Percentiles rank a stretch among this genome's conserved stretches.
Conservation (phyloP, 2,113 vertebrate genomes). For the Pangasianodon gigas region DNA sequence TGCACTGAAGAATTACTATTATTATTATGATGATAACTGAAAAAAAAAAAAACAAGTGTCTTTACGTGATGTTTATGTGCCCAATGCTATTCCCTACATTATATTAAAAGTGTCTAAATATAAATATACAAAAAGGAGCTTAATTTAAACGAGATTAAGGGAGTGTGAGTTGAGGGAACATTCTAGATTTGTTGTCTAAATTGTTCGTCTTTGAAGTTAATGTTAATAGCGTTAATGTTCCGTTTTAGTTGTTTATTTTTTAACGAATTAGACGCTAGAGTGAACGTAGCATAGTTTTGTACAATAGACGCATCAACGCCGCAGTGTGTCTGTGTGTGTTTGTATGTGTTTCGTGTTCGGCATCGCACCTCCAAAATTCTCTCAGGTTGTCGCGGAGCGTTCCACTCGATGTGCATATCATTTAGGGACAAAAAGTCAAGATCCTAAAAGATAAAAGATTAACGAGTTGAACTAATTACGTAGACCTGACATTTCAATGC, state of each 20-base stretch:
- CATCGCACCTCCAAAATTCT: conserved; percentile 64
- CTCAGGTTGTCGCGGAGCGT: conserved; percentile 71
- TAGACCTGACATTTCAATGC: conserved; percentile 31
- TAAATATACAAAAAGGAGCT: conserved; percentile 38
- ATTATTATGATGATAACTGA: conserved; percentile 56
- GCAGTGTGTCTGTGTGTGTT: conserved; percentile 5
- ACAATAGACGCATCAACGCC: conserved; percentile 36
- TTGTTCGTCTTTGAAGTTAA: conserved; percentile 37
- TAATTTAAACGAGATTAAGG: conserved; percentile 7
- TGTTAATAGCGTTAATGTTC: conserved; percentile 37
- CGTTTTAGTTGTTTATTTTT: conserved; percentile 38
- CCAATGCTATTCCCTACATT: conserved; percentile 59
- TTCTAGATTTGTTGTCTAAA: conserved; percentile 31
- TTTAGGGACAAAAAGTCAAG: conserved; percentile 17
- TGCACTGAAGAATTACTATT: conserved; percentile 57
- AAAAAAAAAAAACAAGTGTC: conserved; percentile 51
- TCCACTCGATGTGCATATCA: conserved; percentile 60
- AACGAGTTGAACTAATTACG: conserved; percentile 18
- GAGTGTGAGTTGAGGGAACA: neutral
- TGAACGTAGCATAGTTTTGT: conserved; percentile 54
- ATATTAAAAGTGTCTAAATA: conserved; percentile 50
- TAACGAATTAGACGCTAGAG: conserved; percentile 45
- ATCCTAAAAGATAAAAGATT: conserved; percentile 18
- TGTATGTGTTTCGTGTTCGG: conserved; percentile 61
- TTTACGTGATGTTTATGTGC: conserved; percentile 62